Percentiles rank a stretch among this genome's conserved stretches.
Evolutionary conservation across 2,888 invertebrate species (phyloP).

Genomic region (Stenurella melanura): DNA sequence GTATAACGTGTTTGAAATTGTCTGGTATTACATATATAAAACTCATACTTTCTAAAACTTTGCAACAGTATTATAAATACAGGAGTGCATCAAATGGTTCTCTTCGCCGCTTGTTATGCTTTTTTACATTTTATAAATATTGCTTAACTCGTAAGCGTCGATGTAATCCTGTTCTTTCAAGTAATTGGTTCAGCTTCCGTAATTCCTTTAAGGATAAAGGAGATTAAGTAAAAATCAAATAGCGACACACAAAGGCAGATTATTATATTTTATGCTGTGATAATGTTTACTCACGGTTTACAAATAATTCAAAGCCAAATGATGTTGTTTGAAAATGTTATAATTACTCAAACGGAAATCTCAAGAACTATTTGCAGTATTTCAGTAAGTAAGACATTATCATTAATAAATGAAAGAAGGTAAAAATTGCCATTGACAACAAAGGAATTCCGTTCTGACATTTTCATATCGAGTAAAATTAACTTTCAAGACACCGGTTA

Average conservation of each 20-base stretch:
- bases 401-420: not conserved
- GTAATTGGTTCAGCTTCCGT: not conserved
- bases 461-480: not conserved
- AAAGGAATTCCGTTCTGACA: not conserved
- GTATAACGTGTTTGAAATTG: too few relatives aligned
- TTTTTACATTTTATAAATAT: not conserved
- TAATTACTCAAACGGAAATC: not conserved
- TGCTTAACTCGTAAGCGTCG: not conserved
- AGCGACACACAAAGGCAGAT: not conserved
- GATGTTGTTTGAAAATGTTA: not conserved
- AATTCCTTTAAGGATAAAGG: not conserved
- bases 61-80: too few relatives aligned
- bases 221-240: not conserved
- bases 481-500: not conserved
- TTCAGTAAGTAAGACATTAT: not conserved
- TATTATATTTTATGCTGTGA: not conserved
- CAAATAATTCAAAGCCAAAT: not conserved
- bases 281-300: not conserved
- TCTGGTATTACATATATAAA: too few relatives aligned
- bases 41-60: too few relatives aligned
- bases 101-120: not conserved
- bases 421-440: not conserved
- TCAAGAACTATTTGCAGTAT: not conserved
- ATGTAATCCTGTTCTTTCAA: not conserved
- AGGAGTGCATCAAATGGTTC: too few relatives aligned